Conservation (phyloP, 2,797 vertebrate species). For the Notoglanidium macrostoma region DNA sequence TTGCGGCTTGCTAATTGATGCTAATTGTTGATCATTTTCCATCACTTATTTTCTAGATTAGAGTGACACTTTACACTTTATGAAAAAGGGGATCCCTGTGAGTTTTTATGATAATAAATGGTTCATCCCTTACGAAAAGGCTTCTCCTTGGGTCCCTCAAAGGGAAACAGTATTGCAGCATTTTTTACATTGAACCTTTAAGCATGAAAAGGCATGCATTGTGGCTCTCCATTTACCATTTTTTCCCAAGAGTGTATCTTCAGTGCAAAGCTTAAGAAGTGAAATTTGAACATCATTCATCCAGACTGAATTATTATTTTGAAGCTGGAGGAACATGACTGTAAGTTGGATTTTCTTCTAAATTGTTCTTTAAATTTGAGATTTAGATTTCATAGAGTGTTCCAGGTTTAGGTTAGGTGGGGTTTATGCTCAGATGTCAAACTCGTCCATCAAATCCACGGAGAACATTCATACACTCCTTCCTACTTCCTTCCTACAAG, state of each 20-base stretch:
- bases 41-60: not conserved
- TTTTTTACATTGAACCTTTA: not conserved
- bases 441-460: conserved; percentile 21
- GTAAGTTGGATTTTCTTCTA: not conserved
- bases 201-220: not conserved
- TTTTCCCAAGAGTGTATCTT: not conserved
- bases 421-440: conserved; percentile 13
- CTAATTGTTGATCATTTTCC: not conserved
- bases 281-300: not conserved
- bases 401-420: conserved; percentile 6
- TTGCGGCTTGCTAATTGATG: not conserved
- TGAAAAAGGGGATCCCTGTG: not conserved
- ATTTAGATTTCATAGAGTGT: not conserved
- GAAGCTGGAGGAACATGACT: not conserved
- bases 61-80: not conserved
- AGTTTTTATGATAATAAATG: not conserved
- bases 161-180: not conserved
- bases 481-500: conserved; percentile 39
- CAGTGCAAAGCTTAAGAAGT: not conserved
- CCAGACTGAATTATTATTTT: not conserved
- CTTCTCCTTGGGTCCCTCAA: not conserved
- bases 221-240: not conserved
- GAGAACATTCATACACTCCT: conserved; percentile 20
- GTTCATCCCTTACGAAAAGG: not conserved
- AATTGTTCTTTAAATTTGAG: not conserved